Percentiles rank a stretch among this genome's conserved stretches.
Evolutionary conservation across 1,140 invertebrate genomes (phyloP).

Genomic region (Archivesica marissinica): DNA sequence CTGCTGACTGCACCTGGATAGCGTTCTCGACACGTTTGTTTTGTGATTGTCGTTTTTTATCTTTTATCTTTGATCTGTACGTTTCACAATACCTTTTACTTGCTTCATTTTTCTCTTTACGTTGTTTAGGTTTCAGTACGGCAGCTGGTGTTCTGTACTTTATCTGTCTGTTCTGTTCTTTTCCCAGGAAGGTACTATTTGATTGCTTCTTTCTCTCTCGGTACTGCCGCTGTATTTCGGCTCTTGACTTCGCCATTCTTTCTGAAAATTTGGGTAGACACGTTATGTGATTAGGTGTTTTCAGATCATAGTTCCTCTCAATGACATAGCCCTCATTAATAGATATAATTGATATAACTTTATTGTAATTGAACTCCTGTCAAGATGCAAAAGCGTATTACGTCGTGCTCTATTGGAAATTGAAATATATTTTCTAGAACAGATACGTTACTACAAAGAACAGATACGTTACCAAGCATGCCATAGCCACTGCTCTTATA

Average conservation of each 20-base stretch:
- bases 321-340: no score
- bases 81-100: constrained; percentile 7
- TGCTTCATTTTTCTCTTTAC: background rate
- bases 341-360: no score
- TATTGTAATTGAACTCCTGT: no score
- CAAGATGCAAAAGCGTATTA: no score
- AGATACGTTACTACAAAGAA: background rate
- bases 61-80: background rate
- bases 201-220: background rate
- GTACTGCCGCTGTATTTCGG: constrained; percentile 10
- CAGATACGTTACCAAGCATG: background rate
- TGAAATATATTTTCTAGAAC: no score
- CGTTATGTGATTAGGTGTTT: no score
- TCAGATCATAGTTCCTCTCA: no score
- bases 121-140: background rate
- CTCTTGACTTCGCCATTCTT: constrained; percentile 22
- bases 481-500: background rate
- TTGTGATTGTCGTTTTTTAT: background rate
- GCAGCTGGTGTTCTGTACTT: background rate
- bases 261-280: constrained; percentile 3
- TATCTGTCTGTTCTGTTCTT: background rate
- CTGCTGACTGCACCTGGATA: no score
- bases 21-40: background rate
- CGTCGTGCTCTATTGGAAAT: no score
- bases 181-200: constrained; percentile 24